Percentiles rank a stretch among this genome's conserved stretches.
These are phyloP conservation scores for Lepilemur ruficaudatus DNA, from an alignment of 2,797 vertebrate genomes.

Conservation along the genomic window DNA sequence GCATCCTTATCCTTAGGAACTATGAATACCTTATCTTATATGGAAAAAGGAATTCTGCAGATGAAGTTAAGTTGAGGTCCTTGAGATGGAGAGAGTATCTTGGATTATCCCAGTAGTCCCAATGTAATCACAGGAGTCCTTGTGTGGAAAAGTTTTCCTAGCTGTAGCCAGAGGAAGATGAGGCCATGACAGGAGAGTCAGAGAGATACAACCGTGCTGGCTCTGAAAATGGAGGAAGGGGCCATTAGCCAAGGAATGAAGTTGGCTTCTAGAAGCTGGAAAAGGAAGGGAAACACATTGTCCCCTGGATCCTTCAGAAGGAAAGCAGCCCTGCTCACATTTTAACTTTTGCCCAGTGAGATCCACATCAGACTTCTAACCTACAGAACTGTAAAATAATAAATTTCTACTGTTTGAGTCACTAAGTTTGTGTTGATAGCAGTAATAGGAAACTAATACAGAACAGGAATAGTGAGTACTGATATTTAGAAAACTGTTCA, in stretches of 20 bases:
- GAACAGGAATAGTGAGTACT: neutral
- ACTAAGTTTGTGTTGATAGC: neutral
- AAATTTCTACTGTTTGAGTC: neutral
- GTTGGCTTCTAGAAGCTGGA: neutral
- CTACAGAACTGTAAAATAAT: neutral
- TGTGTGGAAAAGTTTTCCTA: neutral
- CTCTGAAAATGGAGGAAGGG: neutral
- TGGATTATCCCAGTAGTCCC: neutral
- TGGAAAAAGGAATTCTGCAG: neutral
- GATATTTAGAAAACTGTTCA: neutral
- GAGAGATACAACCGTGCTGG: neutral
- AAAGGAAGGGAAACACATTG: neutral
- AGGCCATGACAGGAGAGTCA: neutral
- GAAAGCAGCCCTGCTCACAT: fast-evolving
- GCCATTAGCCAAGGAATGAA: neutral
- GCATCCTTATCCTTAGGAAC: neutral
- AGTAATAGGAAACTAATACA: neutral
- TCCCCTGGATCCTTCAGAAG: neutral
- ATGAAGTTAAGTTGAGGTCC: neutral
- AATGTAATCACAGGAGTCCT: neutral
- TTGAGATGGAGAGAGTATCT: neutral
- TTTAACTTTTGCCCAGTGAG: neutral
- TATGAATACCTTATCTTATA: neutral
- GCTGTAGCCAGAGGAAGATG: neutral
- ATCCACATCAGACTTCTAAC: neutral